Base-by-base conservation (phyloP, 2,113 vertebrate species). In the Athene cunicularia region DNA sequence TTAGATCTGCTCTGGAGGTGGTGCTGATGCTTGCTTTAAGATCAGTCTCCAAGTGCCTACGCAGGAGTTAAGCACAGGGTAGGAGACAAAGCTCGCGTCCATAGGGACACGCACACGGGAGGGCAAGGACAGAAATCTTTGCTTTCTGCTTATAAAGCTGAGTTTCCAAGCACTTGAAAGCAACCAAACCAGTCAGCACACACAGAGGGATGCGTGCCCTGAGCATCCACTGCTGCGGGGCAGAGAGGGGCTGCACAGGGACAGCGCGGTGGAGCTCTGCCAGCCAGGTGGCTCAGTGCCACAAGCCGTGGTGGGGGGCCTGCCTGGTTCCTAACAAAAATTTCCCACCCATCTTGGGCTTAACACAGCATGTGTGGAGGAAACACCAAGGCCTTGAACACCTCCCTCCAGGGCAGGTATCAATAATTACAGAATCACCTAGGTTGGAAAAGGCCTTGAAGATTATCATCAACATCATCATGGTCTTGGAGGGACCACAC, bases 221-320 rank as follows among this genome's bases (percentile, higher is more conserved):
- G 9, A 24, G 11, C 43, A 49, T 0, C 63, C 70, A 49, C 39
- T 0, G 0, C 41, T 37, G 20, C 0, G 0, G 63, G 47, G 58
- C 59, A 59, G 59, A 39, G 53, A 70, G 24, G n/a, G 20, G 33
- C 63, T 33, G 68, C n/a, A 4, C 21, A 4, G 68, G 70, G 14
- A 41, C 64, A 24, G 16, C 17, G 43, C 16, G 23, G 18, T 3
- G 20, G 28, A 35, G 49, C 19, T 35, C 15, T 6, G 41, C 32
- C 49, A 73, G n/a, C 49, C 21, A 37, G 21, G 11, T 2, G 3
- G 8, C 16, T 59, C 43, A 30, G 2, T 14, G 23, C 19, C 22
- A 39, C 39, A 27, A 77, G 53, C 37, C 9, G 3, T 7, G 13
- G 24, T 43, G 2, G 20, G 33, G 4, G 3, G 5, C 53, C 22